Evolutionary conservation across 2,797 vertebrate species (phyloP), one percentile per base, ranked within the genome.

Genomic region (Lophotriccus pileatus): DNA sequence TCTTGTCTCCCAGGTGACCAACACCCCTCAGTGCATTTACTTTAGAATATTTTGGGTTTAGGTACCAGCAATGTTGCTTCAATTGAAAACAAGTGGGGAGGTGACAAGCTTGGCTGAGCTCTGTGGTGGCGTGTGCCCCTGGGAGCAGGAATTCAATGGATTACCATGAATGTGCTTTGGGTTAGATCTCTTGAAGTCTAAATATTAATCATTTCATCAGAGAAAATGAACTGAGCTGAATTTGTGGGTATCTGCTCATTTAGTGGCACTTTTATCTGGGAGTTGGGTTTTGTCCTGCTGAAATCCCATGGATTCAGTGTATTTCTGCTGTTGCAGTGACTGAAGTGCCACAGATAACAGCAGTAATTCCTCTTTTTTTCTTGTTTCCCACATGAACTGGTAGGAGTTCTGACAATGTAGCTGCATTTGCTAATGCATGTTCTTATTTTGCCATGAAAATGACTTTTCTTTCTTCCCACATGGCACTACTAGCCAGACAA

Each of bases 401-500:
- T 37, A 82, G 76, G 21, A 62, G 90, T 81, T 88, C 63, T 64
- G 73, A 84, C 84, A 79, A 67, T 67, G 60, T 87, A 60, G 39
- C 77, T 93, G 80, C 17, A 55, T 90, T 90, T 96, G 39, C 77
- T 84, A 63, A 82, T 69, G 63, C 47, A 27, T 69, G 58, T 91
- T 92, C 87, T 79, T 84, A 76, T 76, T 91, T 89, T 95, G 47
- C 83, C 63, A 16, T 52, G 39, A 77, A 94, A 95, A 91, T 87
- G 0, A 66, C 39, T 93, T 94, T 66, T 68, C 41, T 83, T 91
- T 88, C 80, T 90, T 93, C 77, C 66, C 49, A 20, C 19, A 7
- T 87, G 93, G 55, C 85, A 52, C 80, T 46, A 55, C 72, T 84
- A 73, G 59, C 66, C 82, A 91, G 76, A 91, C 82, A 91, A 28